Conservation (phyloP, 2,113 vertebrate species). For the Dicaeum eximium region DNA sequence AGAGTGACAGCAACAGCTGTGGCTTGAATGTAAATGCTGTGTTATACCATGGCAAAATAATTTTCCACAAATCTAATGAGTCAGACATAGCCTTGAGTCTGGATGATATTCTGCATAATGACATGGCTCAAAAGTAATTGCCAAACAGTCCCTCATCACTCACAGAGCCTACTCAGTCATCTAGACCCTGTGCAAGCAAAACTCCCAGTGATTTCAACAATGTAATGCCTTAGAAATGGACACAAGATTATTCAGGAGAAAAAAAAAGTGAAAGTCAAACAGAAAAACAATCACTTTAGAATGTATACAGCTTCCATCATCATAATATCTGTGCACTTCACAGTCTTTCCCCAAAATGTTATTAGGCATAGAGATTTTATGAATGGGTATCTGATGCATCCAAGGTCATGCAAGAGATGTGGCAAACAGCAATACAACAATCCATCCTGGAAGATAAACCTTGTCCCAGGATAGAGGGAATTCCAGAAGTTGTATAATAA, state of each 20-base stretch:
- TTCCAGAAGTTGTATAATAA: neutral
- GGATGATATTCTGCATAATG: slow-evolving; percentile 41
- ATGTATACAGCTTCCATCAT: neutral
- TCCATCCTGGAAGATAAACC: neutral
- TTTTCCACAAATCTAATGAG: slow-evolving; percentile 18
- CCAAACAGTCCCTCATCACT: slow-evolving; percentile 23
- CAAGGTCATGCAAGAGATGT: neutral
- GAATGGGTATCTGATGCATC: neutral
- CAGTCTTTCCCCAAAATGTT: neutral
- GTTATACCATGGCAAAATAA: neutral
- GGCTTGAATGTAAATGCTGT: slow-evolving; percentile 15
- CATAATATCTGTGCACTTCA: neutral
- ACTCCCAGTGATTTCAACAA: neutral
- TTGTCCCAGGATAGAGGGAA: neutral
- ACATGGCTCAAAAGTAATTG: slow-evolving; percentile 29
- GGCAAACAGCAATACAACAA: neutral
- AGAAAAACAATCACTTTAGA: neutral
- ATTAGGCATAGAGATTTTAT: neutral
- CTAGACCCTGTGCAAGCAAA: neutral
- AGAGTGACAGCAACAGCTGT: slow-evolving; percentile 22
- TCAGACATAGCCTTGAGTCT: slow-evolving; percentile 34
- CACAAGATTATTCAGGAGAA: neutral
- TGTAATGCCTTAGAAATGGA: neutral
- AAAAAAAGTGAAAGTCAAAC: neutral
- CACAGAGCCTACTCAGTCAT: neutral